Conservation (phyloP, 2,888 invertebrate species). For the Pseudococcus longispinus region DNA sequence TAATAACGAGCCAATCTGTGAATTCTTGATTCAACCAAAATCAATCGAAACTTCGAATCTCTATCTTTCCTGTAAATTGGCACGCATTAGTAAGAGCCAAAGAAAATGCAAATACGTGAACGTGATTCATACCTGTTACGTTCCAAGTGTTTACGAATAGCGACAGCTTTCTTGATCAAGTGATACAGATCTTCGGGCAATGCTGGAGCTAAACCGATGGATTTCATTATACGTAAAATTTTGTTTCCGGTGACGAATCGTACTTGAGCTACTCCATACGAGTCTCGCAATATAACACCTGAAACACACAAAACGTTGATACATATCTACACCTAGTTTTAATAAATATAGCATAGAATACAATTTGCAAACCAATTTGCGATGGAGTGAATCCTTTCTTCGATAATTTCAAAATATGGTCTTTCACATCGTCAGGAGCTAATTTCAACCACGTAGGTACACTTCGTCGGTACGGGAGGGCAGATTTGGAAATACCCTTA, state of each 20-base stretch:
- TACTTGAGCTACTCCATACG: slow-evolving; percentile 98
- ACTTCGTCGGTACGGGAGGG: slow-evolving; percentile 96
- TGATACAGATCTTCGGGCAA: slow-evolving; percentile 99
- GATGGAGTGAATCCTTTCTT: slow-evolving; percentile 99
- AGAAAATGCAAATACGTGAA: not conserved
- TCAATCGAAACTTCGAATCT: slow-evolving; percentile 98
- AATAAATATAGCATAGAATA: not conserved
- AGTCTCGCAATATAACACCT: slow-evolving; percentile 99
- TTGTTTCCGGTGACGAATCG: slow-evolving; percentile 99
- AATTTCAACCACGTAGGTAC: slow-evolving; percentile 99
- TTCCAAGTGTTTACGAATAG: slow-evolving; percentile 98
- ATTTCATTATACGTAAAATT: slow-evolving; percentile 97
- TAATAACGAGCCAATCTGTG: slow-evolving; percentile 98
- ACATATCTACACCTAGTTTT: not conserved
- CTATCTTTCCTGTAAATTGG: slow-evolving; percentile 79
- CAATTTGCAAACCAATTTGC: slow-evolving; percentile 83
- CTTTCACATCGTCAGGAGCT: slow-evolving; percentile 96
- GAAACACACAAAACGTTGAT: slow-evolving; percentile 60
- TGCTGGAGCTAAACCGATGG: slow-evolving; percentile 95
- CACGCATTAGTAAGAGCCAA: slow-evolving; percentile 7
- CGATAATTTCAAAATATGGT: slow-evolving; percentile 95
- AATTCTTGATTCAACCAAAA: slow-evolving; percentile 98
- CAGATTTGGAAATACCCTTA: slow-evolving; percentile 99
- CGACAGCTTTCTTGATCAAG: slow-evolving; percentile 98
- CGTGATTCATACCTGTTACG: slow-evolving; percentile 73